Evolutionary conservation across 2,797 vertebrate genomes (phyloP), one percentile per base, ranked within the genome.

Genomic region (Pseudocheirus occidentalis): DNA sequence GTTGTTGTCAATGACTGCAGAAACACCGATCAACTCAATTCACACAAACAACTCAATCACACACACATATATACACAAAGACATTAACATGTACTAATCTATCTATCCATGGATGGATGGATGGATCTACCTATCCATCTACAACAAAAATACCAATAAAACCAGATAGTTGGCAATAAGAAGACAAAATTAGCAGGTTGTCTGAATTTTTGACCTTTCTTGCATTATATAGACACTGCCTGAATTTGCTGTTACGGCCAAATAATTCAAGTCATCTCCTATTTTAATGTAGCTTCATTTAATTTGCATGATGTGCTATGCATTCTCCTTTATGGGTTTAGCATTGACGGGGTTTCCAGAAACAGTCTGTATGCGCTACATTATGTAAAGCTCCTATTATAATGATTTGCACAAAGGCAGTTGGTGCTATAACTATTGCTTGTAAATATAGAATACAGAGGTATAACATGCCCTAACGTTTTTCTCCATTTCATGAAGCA

Each of bases 401-500:
- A 87, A 87, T 87, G 73, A 87, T 87, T 87, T 87, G 73, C 73
- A 87, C 73, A 87, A 87, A 87, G 73, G 73, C 73, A 50, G 40
- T 87, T 87, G 73, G 73, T 87, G 73, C 73, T 27, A 50, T 50
- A 87, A 87, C 73, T 87, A 87, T 10, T 50, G 73, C 73, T 5
- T 46, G 57, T 28, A 93, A 53, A 89, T 92, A 40, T 27, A 95
- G n/a, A 92, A 90, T n/a, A 4, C 40, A 28, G 11, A 24, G 73
- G 0, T 53, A 21, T 54, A 93, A 56, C n/a, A 40, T 34, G 62
- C 31, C 92, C 40, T 73, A 89, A 90, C 95, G 59, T 94, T 91
- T 87, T n/a, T n/a, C 13, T 66, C 55, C 4, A 55, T 91, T 96
- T 94, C 14, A 92, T 87, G 53, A 96, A 92, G 87, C 94, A 58